Conservation (phyloP, 2,888 invertebrate species). For the Punctoribates punctum region DNA sequence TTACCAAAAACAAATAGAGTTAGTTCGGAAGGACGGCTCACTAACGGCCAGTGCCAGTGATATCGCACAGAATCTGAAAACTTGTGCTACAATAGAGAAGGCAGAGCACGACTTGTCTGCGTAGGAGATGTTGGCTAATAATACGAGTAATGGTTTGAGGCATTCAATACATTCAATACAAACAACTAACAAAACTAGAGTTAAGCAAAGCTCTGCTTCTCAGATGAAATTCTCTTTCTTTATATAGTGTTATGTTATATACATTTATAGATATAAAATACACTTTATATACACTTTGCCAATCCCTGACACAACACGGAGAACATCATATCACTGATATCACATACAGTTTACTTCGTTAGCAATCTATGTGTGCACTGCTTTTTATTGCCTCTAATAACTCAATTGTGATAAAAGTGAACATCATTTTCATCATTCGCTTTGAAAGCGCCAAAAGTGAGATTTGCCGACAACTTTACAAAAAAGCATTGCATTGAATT, state of each 20-base stretch:
- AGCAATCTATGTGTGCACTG: background rate
- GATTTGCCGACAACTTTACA: constrained; percentile 18
- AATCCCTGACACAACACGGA: background rate
- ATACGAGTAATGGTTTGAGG: constrained; percentile 30
- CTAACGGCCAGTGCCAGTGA: background rate
- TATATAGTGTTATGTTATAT: background rate
- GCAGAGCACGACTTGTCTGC: background rate
- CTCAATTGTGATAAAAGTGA: constrained; percentile 26
- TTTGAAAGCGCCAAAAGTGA: constrained; percentile 14
- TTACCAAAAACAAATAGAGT: too few species aligned
- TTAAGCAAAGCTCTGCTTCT: background rate
- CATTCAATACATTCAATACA: constrained; percentile 26
- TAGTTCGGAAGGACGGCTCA: too few species aligned
- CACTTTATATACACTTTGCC: constrained; percentile 20
- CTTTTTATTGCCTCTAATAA: constrained; percentile 19
- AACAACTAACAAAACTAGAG: constrained; percentile 19
- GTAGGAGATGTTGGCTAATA: background rate
- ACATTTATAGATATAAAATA: constrained; percentile 16
- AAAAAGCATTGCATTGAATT: constrained; percentile 30
- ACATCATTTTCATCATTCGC: constrained; percentile 23
- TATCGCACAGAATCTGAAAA: background rate
- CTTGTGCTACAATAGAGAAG: background rate
- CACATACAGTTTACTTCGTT: constrained; percentile 30
- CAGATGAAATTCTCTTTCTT: background rate
- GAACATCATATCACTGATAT: constrained; percentile 19